These are phyloP conservation scores for Ostrea edulis DNA, from an alignment of 1,140 invertebrate species.

Conservation along the genomic window DNA sequence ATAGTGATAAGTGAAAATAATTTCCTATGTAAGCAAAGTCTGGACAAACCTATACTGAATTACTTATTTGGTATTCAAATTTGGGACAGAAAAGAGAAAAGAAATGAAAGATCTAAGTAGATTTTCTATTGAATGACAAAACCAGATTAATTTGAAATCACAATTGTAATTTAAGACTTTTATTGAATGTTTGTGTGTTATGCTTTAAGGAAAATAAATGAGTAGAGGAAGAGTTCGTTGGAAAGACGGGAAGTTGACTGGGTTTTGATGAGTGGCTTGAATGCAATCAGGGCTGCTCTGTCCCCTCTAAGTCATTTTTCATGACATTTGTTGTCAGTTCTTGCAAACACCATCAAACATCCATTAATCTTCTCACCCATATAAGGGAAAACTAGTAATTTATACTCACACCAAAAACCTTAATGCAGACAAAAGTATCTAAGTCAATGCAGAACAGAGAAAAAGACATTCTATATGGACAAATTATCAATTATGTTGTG, in stretches of 20 bases:
- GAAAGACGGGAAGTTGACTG: not conserved
- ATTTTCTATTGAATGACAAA: conserved; percentile 10
- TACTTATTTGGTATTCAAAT: not conserved
- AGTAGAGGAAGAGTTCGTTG: not conserved
- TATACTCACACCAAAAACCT: conserved; percentile 12
- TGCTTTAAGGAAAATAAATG: conserved; percentile 21
- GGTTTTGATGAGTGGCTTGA: conserved; percentile 26
- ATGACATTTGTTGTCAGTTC: conserved; percentile 17
- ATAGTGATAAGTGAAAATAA: not conserved
- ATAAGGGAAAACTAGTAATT: conserved; percentile 7
- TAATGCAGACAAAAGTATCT: conserved; percentile 3
- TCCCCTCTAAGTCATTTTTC: conserved; percentile 26
- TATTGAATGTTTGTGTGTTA: conserved; percentile 28
- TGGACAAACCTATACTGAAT: no score
- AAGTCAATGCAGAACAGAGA: not conserved
- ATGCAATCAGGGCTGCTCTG: conserved; percentile 24
- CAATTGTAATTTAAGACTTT: not conserved
- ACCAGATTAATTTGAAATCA: conserved; percentile 3
- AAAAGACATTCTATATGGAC: conserved; percentile 14
- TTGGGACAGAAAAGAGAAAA: not conserved
- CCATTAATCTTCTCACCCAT: conserved; percentile 29
- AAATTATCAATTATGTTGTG: conserved; percentile 32
- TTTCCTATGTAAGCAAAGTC: no score
- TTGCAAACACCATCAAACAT: conserved; percentile 27
- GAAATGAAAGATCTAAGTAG: not conserved